A percentile compares a stretch with the other conserved stretches of the same genome.
Conservation (phyloP, 1,140 invertebrate species). For the Calliopsis andreniformis region DNA sequence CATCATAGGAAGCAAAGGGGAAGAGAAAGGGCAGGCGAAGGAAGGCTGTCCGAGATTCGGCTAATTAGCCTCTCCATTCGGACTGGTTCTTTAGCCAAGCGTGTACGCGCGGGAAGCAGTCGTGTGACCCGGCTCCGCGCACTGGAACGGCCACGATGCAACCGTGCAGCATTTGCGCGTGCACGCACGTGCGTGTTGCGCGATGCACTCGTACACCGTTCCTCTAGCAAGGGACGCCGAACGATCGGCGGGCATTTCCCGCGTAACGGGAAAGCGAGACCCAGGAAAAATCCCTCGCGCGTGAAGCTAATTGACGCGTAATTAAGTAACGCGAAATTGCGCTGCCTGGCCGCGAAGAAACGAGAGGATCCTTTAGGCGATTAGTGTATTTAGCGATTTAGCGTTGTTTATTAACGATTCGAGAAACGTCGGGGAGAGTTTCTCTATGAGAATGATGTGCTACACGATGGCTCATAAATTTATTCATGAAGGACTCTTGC, state of each 20-base stretch:
- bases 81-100: slow-evolving; percentile 62
- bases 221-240: slow-evolving; percentile 36
- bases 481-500: too few species aligned
- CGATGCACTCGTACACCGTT: slow-evolving; percentile 1
- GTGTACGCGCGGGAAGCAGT: slow-evolving; percentile 46
- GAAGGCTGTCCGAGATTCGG: slow-evolving; percentile 30
- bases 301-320: slow-evolving; percentile 38
- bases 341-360: background rate
- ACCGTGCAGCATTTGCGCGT: slow-evolving; percentile 12
- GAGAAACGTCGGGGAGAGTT: too few species aligned
- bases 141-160: slow-evolving; percentile 49
- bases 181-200: slow-evolving; percentile 21
- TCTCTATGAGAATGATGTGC: too few species aligned
- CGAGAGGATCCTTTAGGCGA: too few species aligned
- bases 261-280: slow-evolving; percentile 54
- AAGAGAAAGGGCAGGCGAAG: slow-evolving; percentile 22
- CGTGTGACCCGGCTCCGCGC: slow-evolving; percentile 63
- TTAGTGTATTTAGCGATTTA: too few species aligned
- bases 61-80: slow-evolving; percentile 61
- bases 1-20: background rate
- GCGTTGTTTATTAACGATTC: too few species aligned
- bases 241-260: slow-evolving; percentile 38
- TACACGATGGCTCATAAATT: too few species aligned
- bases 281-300: slow-evolving; percentile 13
- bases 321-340: slow-evolving; percentile 44